Evolutionary conservation across 2,113 vertebrate genomes (phyloP), one percentile per base, ranked within the genome.

Genomic region (Collichthys lucidus): DNA sequence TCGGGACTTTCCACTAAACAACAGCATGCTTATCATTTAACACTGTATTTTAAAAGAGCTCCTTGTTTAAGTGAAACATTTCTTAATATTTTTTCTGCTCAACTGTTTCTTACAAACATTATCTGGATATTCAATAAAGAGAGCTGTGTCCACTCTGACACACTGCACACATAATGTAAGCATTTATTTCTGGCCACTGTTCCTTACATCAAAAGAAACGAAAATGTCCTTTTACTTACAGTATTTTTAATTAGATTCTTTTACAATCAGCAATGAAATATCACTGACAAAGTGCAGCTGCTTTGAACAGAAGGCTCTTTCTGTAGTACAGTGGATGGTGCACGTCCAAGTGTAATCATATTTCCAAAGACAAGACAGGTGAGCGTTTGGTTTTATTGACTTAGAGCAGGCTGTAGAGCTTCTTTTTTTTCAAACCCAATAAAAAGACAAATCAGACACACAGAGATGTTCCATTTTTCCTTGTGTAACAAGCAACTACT

Each of bases 321-420:
- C 40, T 74, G 53, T 11, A 6, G 10, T 12, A 46, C 55, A 26
- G 74, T 22, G 46, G 42, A 74, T 42, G 29, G 11, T 46, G 46
- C 72, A 59, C 31, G 7, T 60, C 31, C 16, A 60, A 20, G 44
- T 24, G 19, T 59, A 74, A 66, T 79, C n/a, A 31, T 49, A 55
- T 55, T 71, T 78, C 42, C 65, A 70, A 49, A 35, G 4, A 62
- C 29, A 19, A 40, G 47, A 66, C 31, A 75, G 59, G 67, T 56
- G 55, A 65, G 55, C 7, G 12, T 40, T 22, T 44, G n/a, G 74
- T 29, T 15, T 69, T 35, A 82, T 24, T 57, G 29, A 5, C 15
- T 79, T 50, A 68, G 20, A 29, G 24, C 9, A 35, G 46, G 55
- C 82, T 40, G 35, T 12, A 26, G 55, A 59, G 50, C 56, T 47